Evolutionary conservation across 2,888 invertebrate genomes (phyloP).

Genomic region (Chaitophorus viminalis): DNA sequence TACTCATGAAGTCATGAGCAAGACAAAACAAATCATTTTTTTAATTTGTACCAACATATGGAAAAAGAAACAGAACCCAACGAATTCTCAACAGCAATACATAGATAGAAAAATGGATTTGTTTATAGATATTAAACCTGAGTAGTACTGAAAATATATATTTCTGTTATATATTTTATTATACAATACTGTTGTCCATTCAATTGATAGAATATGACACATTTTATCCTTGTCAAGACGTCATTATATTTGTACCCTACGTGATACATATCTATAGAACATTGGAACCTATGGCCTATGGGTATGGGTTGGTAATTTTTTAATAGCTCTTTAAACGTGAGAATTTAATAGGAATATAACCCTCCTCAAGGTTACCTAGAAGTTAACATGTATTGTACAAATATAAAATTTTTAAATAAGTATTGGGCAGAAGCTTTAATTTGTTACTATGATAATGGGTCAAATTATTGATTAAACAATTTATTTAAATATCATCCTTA

Average conservation of each 20-base stretch:
- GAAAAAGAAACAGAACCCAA: neutral
- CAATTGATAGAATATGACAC: neutral
- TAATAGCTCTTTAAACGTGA: neutral
- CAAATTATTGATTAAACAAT: neutral
- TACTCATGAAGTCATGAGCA: neutral
- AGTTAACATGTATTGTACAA: neutral
- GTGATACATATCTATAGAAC: conserved; percentile 26
- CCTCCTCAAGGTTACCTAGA: neutral
- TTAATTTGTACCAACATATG: neutral
- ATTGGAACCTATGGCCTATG: neutral
- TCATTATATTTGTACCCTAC: neutral
- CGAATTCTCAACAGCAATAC: neutral
- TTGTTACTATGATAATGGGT: neutral
- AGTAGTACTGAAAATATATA: too few relatives aligned
- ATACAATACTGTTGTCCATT: neutral
- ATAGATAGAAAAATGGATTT: too few relatives aligned
- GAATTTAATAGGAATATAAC: neutral
- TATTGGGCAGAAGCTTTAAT: too few relatives aligned
- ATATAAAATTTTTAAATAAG: neutral
- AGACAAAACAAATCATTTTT: neutral
- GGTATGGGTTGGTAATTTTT: neutral
- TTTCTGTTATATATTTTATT: too few relatives aligned
- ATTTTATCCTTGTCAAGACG: neutral
- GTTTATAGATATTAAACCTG: too few relatives aligned
- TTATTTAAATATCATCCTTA: neutral